Percentiles rank a stretch among this genome's conserved stretches.
Evolutionary conservation across 1,140 invertebrate species (phyloP).

Genomic region (Ridgeia piscesae): DNA sequence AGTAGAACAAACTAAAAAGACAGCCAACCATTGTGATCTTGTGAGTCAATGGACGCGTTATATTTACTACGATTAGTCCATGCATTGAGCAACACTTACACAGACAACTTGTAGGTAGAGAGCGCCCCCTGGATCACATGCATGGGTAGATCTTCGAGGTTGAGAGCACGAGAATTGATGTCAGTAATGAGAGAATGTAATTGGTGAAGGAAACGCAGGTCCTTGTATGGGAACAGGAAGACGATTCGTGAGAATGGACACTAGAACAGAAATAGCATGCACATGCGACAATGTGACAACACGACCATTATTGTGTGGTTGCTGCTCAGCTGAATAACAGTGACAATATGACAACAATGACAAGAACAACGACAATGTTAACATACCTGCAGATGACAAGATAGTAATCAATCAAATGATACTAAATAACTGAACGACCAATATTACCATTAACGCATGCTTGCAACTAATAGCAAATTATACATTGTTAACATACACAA

Average conservation of each 20-base stretch:
- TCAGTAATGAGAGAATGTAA: constrained; percentile 43
- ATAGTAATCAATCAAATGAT: neutral
- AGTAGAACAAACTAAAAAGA: too few relatives aligned
- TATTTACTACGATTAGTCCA: too few relatives aligned
- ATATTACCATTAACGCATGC: too few relatives aligned
- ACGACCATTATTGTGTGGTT: neutral
- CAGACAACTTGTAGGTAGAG: constrained; percentile 54
- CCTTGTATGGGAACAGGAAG: constrained; percentile 50
- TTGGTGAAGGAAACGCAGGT: constrained; percentile 41
- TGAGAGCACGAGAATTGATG: constrained; percentile 50
- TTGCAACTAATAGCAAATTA: neutral
- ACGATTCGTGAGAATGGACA: constrained; percentile 54
- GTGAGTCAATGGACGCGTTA: too few relatives aligned
- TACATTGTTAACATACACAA: neutral
- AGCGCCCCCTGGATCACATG: constrained; percentile 53
- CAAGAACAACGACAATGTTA: neutral
- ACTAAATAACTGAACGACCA: neutral
- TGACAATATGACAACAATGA: neutral
- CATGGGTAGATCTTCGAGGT: constrained; percentile 47
- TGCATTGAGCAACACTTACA: constrained; percentile 40
- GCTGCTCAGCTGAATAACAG: neutral
- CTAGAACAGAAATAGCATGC: constrained; percentile 34
- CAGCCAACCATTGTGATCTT: too few relatives aligned
- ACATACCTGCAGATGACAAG: neutral
- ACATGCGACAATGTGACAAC: constrained; percentile 7